A percentile compares a stretch with the other conserved stretches of the same genome.
Conservation (phyloP, 53 echinoderm and acorn worm species). For the Temnopleurus reevesii region DNA sequence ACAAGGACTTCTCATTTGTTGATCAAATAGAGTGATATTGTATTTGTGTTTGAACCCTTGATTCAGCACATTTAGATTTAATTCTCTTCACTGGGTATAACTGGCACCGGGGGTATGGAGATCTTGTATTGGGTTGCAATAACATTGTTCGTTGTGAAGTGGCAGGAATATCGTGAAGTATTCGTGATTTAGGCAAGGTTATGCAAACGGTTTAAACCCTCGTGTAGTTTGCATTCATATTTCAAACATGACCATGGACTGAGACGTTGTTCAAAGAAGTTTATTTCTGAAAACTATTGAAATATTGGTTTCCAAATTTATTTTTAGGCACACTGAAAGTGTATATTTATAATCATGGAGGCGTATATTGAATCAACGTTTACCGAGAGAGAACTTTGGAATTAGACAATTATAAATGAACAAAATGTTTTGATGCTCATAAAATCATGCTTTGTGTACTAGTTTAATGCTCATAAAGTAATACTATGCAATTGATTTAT, state of each 20-base stretch:
- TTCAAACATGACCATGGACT: constrained; percentile 1
- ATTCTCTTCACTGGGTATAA: not conserved
- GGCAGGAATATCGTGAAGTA: not conserved
- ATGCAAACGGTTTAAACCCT: constrained; percentile 28
- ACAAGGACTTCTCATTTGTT: constrained; percentile 31
- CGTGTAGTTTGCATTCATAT: not conserved
- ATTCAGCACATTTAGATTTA: constrained; percentile 4
- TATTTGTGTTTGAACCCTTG: constrained; percentile 34
- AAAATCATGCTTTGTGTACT: too few species aligned
- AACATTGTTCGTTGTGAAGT: constrained; percentile 25
- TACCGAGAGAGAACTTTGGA: too few species aligned
- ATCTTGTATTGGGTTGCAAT: not conserved
- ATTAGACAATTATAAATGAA: too few species aligned
- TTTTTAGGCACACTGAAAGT: not conserved
- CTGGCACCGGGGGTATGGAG: not conserved
- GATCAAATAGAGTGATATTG: constrained; percentile 44
- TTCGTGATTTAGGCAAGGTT: constrained; percentile 5
- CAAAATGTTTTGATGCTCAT: too few species aligned
- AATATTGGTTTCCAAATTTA: not conserved
- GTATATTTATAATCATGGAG: too few species aligned
- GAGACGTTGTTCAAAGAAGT: not conserved
- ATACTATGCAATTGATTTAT: too few species aligned
- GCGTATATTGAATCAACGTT: too few species aligned
- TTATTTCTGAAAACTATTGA: not conserved
- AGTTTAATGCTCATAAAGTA: too few species aligned